A percentile compares a stretch with the other conserved stretches of the same genome.
These are phyloP conservation scores for Tinea pellionella DNA, from an alignment of 2,888 invertebrate genomes.

Conservation along the genomic window DNA sequence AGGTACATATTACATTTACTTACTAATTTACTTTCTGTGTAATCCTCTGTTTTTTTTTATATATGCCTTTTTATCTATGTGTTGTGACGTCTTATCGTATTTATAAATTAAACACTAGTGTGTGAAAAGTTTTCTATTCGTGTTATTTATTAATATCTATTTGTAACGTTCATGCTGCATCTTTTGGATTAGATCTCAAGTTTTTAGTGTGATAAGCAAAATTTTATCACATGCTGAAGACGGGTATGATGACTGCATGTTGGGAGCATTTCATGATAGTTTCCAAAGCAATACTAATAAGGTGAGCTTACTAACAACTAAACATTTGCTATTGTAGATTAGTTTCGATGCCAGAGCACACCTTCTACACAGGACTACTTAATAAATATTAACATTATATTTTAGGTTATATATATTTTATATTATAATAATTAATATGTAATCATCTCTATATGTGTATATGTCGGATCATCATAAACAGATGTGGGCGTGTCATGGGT, in stretches of 20 bases:
- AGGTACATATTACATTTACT: slow-evolving; percentile 49
- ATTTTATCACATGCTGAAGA: slow-evolving; percentile 94
- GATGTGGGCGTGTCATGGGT: too few species aligned
- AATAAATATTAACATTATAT: too few species aligned
- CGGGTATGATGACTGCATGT: slow-evolving; percentile 57
- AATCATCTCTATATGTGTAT: too few species aligned
- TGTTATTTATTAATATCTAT: background rate
- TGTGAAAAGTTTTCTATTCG: too few species aligned
- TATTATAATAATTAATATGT: too few species aligned
- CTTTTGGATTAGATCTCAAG: slow-evolving; percentile 75
- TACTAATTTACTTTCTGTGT: too few species aligned
- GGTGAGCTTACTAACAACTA: slow-evolving; percentile 24
- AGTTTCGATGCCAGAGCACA: too few species aligned
- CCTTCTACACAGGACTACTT: too few species aligned
- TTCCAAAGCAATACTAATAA: slow-evolving; percentile 42
- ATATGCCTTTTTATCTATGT: background rate
- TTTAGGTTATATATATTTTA: too few species aligned
- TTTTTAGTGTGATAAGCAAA: slow-evolving; percentile 96
- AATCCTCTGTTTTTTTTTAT: too few species aligned
- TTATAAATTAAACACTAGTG: too few species aligned
- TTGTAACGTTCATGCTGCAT: slow-evolving; percentile 40
- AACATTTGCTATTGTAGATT: background rate
- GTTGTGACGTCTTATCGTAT: background rate
- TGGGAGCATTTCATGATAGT: slow-evolving; percentile 48
- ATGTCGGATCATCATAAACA: too few species aligned